Evolutionary conservation across 1,140 invertebrate species (phyloP).

Genomic region (Drosophila jambulina): DNA sequence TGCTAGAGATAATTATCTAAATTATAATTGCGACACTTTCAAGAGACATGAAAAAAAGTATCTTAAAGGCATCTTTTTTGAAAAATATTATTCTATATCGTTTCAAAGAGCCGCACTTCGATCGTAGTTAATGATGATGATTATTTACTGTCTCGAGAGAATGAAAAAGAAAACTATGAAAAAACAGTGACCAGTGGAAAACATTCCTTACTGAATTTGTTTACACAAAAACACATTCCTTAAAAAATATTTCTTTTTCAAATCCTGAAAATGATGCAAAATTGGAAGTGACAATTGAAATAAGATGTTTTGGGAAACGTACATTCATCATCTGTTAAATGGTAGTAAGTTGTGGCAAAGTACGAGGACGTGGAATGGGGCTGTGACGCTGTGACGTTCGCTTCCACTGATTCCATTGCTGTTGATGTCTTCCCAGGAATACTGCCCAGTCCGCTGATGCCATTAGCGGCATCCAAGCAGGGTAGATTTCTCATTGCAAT

Average conservation of each 20-base stretch:
- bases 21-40: not conserved
- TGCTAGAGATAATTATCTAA: not conserved
- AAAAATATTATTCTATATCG: not conserved
- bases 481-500: constrained; percentile 84
- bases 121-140: too few species aligned
- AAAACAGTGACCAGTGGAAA: not conserved
- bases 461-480: constrained; percentile 63
- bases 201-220: not conserved
- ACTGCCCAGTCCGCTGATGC: constrained; percentile 63
- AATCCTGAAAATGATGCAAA: not conserved
- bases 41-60: not conserved
- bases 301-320: constrained; percentile 42
- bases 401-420: constrained; percentile 66
- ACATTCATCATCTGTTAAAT: constrained; percentile 84
- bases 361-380: constrained; percentile 78
- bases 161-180: not conserved
- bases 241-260: not conserved
- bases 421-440: constrained; percentile 59
- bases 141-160: not conserved
- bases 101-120: too few species aligned
- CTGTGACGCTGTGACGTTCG: constrained; percentile 54
- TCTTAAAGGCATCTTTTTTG: not conserved
- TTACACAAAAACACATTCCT: not conserved
- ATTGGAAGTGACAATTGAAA: not conserved
- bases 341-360: constrained; percentile 83